Conservation (phyloP, 2,888 invertebrate genomes). For the Pyrocoelia pectoralis region DNA sequence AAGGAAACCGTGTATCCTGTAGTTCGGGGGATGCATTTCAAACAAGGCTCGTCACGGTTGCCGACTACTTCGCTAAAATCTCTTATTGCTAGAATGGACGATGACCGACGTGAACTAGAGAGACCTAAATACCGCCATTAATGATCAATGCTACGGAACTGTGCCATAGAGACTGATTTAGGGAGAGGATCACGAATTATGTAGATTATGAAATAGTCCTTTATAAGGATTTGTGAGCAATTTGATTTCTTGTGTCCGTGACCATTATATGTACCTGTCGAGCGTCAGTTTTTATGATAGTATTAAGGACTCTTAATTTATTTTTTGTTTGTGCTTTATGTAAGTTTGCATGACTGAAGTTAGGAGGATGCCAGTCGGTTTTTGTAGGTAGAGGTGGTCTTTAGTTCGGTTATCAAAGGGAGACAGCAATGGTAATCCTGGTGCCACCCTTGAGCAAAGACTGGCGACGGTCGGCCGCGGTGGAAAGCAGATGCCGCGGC, state of each 20-base stretch:
- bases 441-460: conserved; percentile 34
- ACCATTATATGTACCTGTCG: too few species aligned
- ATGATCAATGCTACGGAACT: conserved; percentile 27
- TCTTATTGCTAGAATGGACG: conserved; percentile 28
- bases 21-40: conserved; percentile 54
- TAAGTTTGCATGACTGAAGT: too few species aligned
- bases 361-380: too few species aligned
- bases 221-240: conserved; percentile 8
- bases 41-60: conserved; percentile 50
- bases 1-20: conserved; percentile 54
- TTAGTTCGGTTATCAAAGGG: conserved; percentile 24
- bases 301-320: too few species aligned
- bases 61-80: conserved; percentile 44
- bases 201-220: conserved; percentile 23
- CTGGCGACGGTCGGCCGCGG: conserved; percentile 40
- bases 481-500: conserved; percentile 42
- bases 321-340: too few species aligned
- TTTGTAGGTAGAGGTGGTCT: neutral
- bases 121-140: conserved; percentile 31
- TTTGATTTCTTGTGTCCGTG: too few species aligned
- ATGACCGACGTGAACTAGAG: conserved; percentile 22
- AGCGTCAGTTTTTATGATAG: too few species aligned
- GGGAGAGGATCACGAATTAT: conserved; percentile 20
- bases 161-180: too few species aligned
- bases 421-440: conserved; percentile 31